Evolutionary conservation across 1,140 invertebrate species (phyloP), one percentile per base, ranked within the genome.

Genomic region (Drepana arcuata): DNA sequence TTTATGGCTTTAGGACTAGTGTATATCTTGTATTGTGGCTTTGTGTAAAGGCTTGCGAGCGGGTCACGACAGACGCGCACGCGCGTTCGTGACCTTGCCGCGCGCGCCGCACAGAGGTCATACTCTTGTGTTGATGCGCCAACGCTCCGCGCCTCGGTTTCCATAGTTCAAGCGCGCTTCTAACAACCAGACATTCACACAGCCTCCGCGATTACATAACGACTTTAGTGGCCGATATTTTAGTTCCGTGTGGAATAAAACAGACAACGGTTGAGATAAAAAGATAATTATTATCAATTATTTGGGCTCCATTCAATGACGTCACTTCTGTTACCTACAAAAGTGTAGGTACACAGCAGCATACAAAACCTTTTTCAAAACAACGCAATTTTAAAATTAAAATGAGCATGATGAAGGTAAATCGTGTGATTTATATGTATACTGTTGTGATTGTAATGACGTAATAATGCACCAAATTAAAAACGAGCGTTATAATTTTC

Each of bases 11-110:
- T 38, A 47, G 43, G 21, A 43, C 43, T 55, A 48, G 55, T 54
- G 42, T 57, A 37, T 63, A 37, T 59, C 53, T 74, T 34, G 58
- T 47, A 40, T 35, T 52, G 36, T 21, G 15, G n/a, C 41, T 41
- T 44, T 14, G 34, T 40, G 47, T 33, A 35, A 42, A 45, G 47
- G 51, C 59, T 48, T 52, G 58, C 60, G 65, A 62, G 51, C 67
- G 63, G 74, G 71, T 79, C 74, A 78, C 73, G 71, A 78, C 59
- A 62, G 46, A 57, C 43, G 58, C 63, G 70, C 70, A 79, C 74
- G 74, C 71, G 71, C 67, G 74, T 67, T 75, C 74, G 69, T 79
- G 74, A 79, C 74, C 74, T 79, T 79, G 74, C 71, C 58, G 66
- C 57, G 70, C 51, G 63, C 69, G 63, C 70, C 55, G 57, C 49